These are phyloP conservation scores for Ceratina australensis DNA, from an alignment of 1,140 invertebrate genomes.

Conservation along the genomic window DNA sequence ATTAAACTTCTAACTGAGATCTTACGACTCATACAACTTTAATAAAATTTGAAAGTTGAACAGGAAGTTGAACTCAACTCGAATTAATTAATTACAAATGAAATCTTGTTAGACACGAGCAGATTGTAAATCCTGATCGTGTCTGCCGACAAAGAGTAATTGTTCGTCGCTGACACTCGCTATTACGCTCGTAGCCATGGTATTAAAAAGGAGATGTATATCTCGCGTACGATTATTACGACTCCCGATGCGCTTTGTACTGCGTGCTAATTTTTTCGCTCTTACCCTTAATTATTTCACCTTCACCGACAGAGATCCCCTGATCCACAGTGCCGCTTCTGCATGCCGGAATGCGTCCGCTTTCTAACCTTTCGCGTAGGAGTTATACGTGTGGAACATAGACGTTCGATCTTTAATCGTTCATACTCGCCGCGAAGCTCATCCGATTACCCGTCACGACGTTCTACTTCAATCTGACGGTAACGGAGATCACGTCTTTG, in stretches of 20 bases:
- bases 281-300: slow-evolving; percentile 6
- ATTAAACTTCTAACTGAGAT: too few relatives aligned
- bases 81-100: too few relatives aligned
- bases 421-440: background rate
- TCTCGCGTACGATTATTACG: background rate
- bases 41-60: too few relatives aligned
- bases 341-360: slow-evolving; percentile 35
- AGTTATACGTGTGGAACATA: slow-evolving; percentile 20
- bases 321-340: slow-evolving; percentile 26
- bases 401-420: slow-evolving; percentile 22
- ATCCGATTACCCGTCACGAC: background rate
- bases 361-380: background rate
- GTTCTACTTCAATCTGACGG: background rate
- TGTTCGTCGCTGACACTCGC: slow-evolving; percentile 18
- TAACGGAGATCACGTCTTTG: slow-evolving; percentile 24
- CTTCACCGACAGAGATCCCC: background rate
- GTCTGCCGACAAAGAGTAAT: background rate
- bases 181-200: background rate
- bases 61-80: too few relatives aligned
- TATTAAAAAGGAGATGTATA: background rate
- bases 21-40: too few relatives aligned
- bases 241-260: background rate
- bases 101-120: background rate
- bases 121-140: background rate
- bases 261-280: background rate